Conservation (phyloP, 2,113 vertebrate genomes). For the Tor tambroides region DNA sequence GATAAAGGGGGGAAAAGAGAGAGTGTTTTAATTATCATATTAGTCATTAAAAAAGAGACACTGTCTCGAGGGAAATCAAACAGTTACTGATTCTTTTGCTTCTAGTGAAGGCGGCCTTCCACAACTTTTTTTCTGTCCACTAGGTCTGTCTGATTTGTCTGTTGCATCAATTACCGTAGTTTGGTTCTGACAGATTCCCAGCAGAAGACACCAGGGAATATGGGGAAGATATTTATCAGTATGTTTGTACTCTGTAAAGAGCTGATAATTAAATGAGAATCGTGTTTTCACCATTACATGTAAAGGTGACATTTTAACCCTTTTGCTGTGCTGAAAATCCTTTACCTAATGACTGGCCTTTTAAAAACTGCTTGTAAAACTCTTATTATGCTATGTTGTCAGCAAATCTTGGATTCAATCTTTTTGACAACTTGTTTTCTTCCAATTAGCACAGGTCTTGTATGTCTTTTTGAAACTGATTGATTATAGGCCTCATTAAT, state of each 20-base stretch:
- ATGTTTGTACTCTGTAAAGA: not conserved
- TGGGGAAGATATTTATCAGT: not conserved
- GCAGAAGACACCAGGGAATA: not conserved
- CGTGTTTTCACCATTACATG: not conserved
- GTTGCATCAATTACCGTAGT: not conserved
- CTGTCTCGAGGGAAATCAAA: slow-evolving; percentile 4
- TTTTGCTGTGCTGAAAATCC: not conserved
- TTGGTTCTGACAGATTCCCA: not conserved
- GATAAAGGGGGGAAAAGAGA: not conserved
- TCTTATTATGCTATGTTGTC: not conserved
- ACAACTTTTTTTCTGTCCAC: slow-evolving; percentile 5
- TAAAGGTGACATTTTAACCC: not conserved
- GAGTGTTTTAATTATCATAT: slow-evolving; percentile 24
- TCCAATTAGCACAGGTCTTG: too few species aligned
- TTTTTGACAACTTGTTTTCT: too few species aligned
- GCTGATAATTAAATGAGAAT: not conserved
- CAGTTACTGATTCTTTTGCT: slow-evolving; percentile 10
- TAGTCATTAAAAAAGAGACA: slow-evolving; percentile 19
- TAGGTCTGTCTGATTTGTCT: not conserved
- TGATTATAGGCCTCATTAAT: not conserved
- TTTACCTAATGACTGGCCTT: not conserved
- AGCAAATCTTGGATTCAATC: too few species aligned
- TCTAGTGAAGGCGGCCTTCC: not conserved
- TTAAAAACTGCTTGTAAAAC: not conserved
- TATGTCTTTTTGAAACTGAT: not conserved